These are phyloP conservation scores for Bellardia pandia DNA, from an alignment of 2,888 invertebrate genomes.

Conservation along the genomic window DNA sequence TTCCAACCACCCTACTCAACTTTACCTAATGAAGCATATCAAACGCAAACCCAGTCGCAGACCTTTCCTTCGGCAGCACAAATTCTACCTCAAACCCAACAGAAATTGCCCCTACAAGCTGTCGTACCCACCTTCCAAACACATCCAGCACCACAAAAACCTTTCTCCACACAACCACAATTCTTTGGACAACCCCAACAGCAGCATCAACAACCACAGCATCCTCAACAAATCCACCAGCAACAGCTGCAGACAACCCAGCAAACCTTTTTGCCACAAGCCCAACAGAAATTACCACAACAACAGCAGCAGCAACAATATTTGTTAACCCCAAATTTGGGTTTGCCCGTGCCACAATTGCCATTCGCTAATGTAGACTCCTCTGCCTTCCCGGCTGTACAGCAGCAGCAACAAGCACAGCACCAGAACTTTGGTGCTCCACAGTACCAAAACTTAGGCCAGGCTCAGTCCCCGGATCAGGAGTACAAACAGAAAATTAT, in stretches of 20 bases:
- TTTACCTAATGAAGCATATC: conserved; percentile 74
- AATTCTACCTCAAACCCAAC: conserved; percentile 79
- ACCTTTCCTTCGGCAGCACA: conserved; percentile 72
- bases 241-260: conserved; percentile 60
- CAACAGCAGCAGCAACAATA: conserved; percentile 73
- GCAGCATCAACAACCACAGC: conserved; percentile 73
- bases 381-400: conserved; percentile 75
- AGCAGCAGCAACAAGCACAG: conserved; percentile 73
- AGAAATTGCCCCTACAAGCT: conserved; percentile 78
- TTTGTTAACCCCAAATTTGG: conserved; percentile 78
- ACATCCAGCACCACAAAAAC: conserved; percentile 73
- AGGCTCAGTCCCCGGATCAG: conserved; percentile 84
- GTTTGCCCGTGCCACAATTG: conserved; percentile 78
- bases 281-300: conserved; percentile 70
- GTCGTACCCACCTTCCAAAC: conserved; percentile 80
- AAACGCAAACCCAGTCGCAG: conserved; percentile 72
- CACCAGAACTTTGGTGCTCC: conserved; percentile 74
- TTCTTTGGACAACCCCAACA: conserved; percentile 72
- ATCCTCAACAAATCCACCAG: conserved; percentile 73
- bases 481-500: conserved; percentile 90
- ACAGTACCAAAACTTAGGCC: conserved; percentile 69
- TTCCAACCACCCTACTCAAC: conserved; percentile 76
- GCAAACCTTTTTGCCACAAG: conserved; percentile 67
- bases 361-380: conserved; percentile 77
- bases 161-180: conserved; percentile 75